phyloP scores from a whole-genome alignment of 2,888 invertebrate genomes.

The Andrena flavipes region DNA sequence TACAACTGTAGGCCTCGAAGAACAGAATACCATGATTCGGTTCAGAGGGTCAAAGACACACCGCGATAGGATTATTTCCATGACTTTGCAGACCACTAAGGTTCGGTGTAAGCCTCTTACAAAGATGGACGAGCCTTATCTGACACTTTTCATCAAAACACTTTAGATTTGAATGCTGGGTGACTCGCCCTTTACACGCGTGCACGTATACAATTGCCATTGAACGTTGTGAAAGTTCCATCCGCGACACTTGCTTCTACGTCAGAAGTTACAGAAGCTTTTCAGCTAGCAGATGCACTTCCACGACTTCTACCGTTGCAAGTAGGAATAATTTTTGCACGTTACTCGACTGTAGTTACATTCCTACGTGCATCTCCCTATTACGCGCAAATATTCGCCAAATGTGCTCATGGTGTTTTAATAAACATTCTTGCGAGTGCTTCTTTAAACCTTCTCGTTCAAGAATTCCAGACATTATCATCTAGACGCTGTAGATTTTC shows the following conservation, averaged over 20 bases:
- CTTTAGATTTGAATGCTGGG: not conserved
- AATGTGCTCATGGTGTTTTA: too few relatives aligned
- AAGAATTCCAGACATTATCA: not conserved
- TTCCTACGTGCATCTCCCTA: not conserved
- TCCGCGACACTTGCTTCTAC: not conserved
- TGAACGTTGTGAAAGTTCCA: slow-evolving; percentile 26
- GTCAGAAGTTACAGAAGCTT: slow-evolving; percentile 24
- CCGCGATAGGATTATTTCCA: too few relatives aligned
- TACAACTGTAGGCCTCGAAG: too few relatives aligned
- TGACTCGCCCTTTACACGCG: not conserved
- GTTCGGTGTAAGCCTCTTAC: not conserved
- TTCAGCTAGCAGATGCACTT: slow-evolving; percentile 1
- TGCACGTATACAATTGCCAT: slow-evolving; percentile 11
- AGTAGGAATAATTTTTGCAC: slow-evolving; percentile 1
- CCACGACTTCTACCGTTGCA: not conserved
- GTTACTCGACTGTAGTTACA: not conserved
- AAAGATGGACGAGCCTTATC: not conserved
- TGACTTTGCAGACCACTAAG: not conserved
- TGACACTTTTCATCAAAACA: slow-evolving; percentile 1
- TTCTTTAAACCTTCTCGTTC: not conserved
- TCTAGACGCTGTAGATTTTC: not conserved
- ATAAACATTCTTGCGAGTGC: not conserved
- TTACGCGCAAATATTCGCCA: too few relatives aligned
- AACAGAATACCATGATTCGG: too few relatives aligned
- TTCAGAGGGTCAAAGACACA: too few relatives aligned